Percentiles rank a stretch among this genome's conserved stretches.
Conservation (phyloP, 2,797 vertebrate species). For the Anas bernieri region DNA sequence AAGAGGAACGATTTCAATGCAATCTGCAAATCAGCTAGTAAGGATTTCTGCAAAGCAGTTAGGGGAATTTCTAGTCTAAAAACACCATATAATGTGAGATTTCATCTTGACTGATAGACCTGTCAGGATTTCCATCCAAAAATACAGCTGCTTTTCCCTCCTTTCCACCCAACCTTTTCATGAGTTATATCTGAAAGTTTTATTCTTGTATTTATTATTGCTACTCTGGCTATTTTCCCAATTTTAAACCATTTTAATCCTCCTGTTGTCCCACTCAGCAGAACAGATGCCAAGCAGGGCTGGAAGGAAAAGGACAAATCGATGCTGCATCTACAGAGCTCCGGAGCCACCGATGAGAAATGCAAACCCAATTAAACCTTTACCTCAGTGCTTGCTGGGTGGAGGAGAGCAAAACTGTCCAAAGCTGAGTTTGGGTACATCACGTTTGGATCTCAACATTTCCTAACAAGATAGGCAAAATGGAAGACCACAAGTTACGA, state of each 20-base stretch:
- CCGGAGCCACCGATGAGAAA: background rate
- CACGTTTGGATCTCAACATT: background rate
- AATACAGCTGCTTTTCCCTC: background rate
- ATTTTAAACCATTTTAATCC: background rate
- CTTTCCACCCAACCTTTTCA: background rate
- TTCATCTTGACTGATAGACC: background rate
- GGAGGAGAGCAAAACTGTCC: background rate
- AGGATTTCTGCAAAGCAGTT: slow-evolving; percentile 21
- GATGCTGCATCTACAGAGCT: background rate
- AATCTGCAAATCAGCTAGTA: background rate
- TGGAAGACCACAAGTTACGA: background rate
- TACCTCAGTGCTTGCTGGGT: background rate
- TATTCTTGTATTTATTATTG: background rate
- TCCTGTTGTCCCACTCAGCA: background rate
- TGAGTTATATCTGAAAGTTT: background rate
- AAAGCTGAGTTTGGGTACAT: background rate
- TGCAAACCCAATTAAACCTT: background rate
- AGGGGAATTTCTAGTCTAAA: background rate
- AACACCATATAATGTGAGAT: background rate
- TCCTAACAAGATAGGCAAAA: background rate
- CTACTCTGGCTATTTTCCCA: background rate
- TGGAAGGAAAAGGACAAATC: background rate
- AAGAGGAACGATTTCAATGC: background rate
- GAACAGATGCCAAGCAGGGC: background rate
- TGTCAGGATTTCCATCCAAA: background rate